Evolutionary conservation across 2,888 invertebrate species (phyloP).

Genomic region (Chironomus tentans): DNA sequence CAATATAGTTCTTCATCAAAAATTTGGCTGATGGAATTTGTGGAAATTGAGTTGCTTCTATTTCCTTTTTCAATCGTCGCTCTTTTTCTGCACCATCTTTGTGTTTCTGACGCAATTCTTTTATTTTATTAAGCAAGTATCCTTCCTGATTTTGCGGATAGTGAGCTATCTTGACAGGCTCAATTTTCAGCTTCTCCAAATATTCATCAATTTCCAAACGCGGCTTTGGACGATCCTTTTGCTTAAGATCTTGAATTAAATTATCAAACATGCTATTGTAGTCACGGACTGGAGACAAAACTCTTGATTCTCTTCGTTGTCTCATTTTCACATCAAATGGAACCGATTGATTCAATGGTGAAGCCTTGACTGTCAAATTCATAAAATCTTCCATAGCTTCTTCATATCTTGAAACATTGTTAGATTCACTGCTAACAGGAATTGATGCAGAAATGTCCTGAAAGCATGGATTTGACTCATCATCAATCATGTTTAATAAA

Average conservation of each 20-base stretch:
- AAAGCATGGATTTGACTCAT: slow-evolving; percentile 6
- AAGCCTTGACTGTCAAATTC: neutral
- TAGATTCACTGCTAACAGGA: neutral
- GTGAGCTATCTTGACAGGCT: neutral
- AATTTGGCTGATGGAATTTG: neutral
- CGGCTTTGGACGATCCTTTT: neutral
- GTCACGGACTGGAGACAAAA: neutral
- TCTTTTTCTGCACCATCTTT: neutral
- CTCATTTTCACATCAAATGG: neutral
- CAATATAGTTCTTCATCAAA: neutral
- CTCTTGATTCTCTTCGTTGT: neutral
- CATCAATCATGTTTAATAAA: neutral
- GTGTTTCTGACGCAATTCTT: neutral
- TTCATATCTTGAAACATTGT: neutral
- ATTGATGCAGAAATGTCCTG: neutral
- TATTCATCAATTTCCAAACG: slow-evolving; percentile 1
- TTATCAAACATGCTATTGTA: neutral
- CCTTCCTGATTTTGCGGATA: neutral
- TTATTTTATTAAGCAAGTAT: neutral
- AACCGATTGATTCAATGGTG: neutral
- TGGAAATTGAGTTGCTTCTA: neutral
- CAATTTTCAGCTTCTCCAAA: slow-evolving; percentile 5
- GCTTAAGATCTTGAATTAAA: neutral
- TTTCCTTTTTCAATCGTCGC: neutral
- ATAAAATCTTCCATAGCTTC: slow-evolving; percentile 13